phyloP scores from a whole-genome alignment of 2,797 vertebrate genomes.

The Cirrhinus mrigala region DNA sequence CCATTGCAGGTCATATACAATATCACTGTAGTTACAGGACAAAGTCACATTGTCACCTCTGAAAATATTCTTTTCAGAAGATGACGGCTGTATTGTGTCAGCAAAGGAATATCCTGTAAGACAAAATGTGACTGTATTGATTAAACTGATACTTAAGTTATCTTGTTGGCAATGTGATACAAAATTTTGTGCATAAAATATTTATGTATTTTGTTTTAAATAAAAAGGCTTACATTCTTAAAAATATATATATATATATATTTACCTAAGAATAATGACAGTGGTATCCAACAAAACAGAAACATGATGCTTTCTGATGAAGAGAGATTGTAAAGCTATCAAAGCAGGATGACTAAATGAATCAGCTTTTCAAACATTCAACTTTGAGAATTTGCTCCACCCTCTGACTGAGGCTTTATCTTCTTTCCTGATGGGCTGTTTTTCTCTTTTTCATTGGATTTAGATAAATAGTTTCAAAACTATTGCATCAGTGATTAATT shows the following conservation, averaged over 20 bases:
- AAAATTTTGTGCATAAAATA: no score
- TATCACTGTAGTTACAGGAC: slow-evolving; percentile 19
- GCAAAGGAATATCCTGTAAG: neutral
- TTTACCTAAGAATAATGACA: slow-evolving; percentile 6
- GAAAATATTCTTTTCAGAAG: neutral
- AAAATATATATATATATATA: no score
- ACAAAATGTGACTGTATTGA: neutral
- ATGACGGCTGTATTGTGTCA: slow-evolving; percentile 3
- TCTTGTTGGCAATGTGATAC: no score
- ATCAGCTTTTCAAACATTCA: neutral
- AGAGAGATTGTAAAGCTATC: neutral
- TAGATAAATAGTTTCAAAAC: no score
- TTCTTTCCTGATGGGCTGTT: neutral
- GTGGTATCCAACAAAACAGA: neutral
- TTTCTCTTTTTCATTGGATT: neutral
- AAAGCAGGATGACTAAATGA: neutral
- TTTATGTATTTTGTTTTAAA: no score
- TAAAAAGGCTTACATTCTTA: no score
- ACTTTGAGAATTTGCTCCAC: slow-evolving; percentile 3
- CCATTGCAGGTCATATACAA: slow-evolving; percentile 2
- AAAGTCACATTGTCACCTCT: slow-evolving; percentile 23
- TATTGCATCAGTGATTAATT: no score
- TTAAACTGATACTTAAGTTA: neutral
- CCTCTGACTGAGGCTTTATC: neutral
- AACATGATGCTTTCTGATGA: slow-evolving; percentile 6